Base-by-base conservation (phyloP, 2,888 invertebrate genomes). In the Schizaphis graminum region DNA sequence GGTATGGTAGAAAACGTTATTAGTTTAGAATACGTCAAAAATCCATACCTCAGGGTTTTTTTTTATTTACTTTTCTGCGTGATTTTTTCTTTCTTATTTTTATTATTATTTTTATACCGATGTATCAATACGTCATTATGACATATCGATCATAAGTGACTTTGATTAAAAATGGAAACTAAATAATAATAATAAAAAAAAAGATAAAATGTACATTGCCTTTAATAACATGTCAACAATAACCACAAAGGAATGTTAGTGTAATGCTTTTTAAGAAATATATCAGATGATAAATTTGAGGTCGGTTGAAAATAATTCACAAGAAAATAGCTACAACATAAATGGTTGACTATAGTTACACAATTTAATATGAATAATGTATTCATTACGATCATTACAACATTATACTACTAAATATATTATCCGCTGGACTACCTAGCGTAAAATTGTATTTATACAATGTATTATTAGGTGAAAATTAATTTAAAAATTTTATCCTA, bases 81-180 rank as follows among this genome's bases (percentile, higher is more conserved):
- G 44, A 47, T 61, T 87, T 61, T 49, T 92, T 41, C 21, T 35
- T 93, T 89, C 1, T 57, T 41, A 24, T 89, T 92, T 61, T 53
- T n/a, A 13, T 67, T 28, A 49, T 67, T 49, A 57, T 85, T 35
- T 41, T 84, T 47, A 85, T 86, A 90, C 85, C 90, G 85, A 94
- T 90, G 85, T 90, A 94, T 94, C 93, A 94, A 85, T 94, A 89
- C n/a, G 93, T 90, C 47, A 35, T 28, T 26, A 89, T 41, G 49
- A n/a, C 86, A 24, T 94, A 94, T 94, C 93, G 90, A 94, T 94
- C 93, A 94, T 57, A 90, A 94, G 61, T 94, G 93, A 90, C 90
- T 94, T 89, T 90, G 93, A 94, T 94, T 94, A 94, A 94, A 94
- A 90, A 93, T 88, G 41, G 7, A 86, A 93, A 90, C 44, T 47